phyloP scores from a whole-genome alignment of 2,888 invertebrate genomes.

The Himalopsyche tibetana region DNA sequence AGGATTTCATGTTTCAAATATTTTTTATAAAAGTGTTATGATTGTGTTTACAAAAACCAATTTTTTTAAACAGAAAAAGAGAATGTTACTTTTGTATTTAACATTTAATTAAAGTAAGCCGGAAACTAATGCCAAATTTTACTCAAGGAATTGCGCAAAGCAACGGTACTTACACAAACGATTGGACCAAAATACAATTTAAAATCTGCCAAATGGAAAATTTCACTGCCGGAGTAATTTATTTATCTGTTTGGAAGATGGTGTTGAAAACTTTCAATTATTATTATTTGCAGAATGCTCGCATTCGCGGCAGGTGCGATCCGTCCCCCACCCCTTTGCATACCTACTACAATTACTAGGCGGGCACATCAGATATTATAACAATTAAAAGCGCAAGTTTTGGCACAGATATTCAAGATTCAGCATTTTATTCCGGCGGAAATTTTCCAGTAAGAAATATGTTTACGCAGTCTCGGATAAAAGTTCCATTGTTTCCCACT shows the following conservation, averaged over 20 bases:
- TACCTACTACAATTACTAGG: too few relatives aligned
- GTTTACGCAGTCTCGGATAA: slow-evolving; percentile 1
- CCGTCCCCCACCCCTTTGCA: neutral
- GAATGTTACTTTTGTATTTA: too few relatives aligned
- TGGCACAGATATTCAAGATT: neutral
- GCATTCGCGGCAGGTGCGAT: neutral
- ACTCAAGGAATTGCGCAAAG: too few relatives aligned
- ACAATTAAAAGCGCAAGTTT: slow-evolving; percentile 12
- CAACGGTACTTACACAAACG: neutral
- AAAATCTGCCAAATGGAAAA: slow-evolving; percentile 10
- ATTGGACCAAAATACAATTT: slow-evolving; percentile 21
- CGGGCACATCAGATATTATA: slow-evolving; percentile 13
- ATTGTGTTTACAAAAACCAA: too few relatives aligned
- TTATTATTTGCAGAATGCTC: neutral
- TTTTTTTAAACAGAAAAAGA: too few relatives aligned
- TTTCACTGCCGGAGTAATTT: slow-evolving; percentile 20
- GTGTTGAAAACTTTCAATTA: slow-evolving; percentile 19
- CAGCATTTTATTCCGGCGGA: neutral
- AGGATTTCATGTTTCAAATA: too few relatives aligned
- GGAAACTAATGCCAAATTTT: too few relatives aligned
- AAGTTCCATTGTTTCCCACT: neutral
- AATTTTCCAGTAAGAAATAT: slow-evolving; percentile 9
- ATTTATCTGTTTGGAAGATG: neutral
- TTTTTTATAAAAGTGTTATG: too few relatives aligned
- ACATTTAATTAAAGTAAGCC: too few relatives aligned